phyloP scores from a whole-genome alignment of 2,888 invertebrate genomes.

The Nasonia oneida region DNA sequence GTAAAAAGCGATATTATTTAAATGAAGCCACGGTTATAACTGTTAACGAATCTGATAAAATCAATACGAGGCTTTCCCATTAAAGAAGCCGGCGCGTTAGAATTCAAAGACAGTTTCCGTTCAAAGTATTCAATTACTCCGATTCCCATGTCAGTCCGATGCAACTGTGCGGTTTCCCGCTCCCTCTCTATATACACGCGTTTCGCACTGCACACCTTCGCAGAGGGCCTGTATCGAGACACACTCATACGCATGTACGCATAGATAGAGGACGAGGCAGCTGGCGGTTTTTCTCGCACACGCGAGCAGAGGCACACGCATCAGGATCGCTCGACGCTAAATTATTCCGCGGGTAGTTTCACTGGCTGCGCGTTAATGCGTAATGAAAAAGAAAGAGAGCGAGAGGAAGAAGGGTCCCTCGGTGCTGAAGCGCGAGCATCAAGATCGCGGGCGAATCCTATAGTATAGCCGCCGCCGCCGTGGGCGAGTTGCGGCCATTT shows the following conservation, averaged over 20 bases:
- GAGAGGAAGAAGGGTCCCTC: conserved; percentile 12
- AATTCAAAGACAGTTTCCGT: conserved; percentile 51
- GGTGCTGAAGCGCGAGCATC: conserved; percentile 62
- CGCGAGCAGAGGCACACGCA: conserved; percentile 32
- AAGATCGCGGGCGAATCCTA: conserved; percentile 67
- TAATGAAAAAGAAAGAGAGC: conserved; percentile 66
- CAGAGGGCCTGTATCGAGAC: not conserved
- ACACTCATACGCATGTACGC: not conserved
- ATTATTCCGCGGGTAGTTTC: conserved; percentile 69
- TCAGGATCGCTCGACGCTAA: conserved; percentile 58
- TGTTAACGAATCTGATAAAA: conserved; percentile 48
- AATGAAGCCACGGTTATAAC: conserved; percentile 12
- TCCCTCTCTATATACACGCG: not conserved
- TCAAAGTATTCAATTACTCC: conserved; percentile 51
- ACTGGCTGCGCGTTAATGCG: conserved; percentile 67
- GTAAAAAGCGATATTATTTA: conserved; percentile 9
- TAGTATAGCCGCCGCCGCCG: conserved; percentile 65
- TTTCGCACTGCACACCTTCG: no score
- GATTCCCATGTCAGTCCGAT: conserved; percentile 59
- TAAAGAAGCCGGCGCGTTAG: conserved; percentile 24
- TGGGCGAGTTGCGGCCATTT: conserved; percentile 71
- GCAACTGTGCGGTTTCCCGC: not conserved
- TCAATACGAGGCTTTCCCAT: conserved; percentile 43
- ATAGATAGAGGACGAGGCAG: conserved; percentile 37
- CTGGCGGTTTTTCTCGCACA: conserved; percentile 36